Base-by-base conservation (phyloP, 2,888 invertebrate genomes). In the Tetropium fuscum region DNA sequence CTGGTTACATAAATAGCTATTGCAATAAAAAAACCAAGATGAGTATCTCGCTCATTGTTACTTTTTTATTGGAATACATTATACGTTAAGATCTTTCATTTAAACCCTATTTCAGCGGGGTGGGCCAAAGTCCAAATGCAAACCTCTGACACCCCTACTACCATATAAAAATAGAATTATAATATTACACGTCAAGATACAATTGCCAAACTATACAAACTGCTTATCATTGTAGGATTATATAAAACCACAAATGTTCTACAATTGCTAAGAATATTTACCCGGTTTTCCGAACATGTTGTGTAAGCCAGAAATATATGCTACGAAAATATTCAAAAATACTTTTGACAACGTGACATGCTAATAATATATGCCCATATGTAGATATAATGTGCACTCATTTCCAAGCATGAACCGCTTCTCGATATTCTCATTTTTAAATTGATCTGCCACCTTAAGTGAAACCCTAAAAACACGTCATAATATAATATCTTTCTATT, bases 271-370 rank as follows among this genome's bases (percentile, higher is more conserved):
- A 70, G 70, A 66, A 73, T 65, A 51, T 70, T 74, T 78, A 78
- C 78, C 78, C 78, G 77, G 71, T 71, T 75, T 66, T 74, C 78
- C 78, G 78, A 78, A 78, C 77, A 48, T 56, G 48, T 53, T 53
- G 49, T 51, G 13, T 32, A 41, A 53, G 32, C 13, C 58, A 45
- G 47, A 49, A 51, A 38, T 36, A 41, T 53, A 56, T 43, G 3
- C 30, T 16, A 49, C 54, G 47, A 58, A 49, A 48, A 53, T 48
- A 45, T 53, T 53, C 25, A 43, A 53, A 43, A 38, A 44, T 7
- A 38, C 10, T 27, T 16, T 19, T 18, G 2, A 5, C 4, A n/a
- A n/a, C n/a, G n/a, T n/a, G n/a, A n/a, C n/a, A n/a, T n/a, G n/a
- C n/a, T n/a, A n/a, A n/a, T n/a, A n/a, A n/a, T n/a, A n/a, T n/a